A percentile compares a stretch with the other conserved stretches of the same genome.
Conservation (phyloP, 2,888 invertebrate genomes). For the Dicyrtomina minuta region DNA sequence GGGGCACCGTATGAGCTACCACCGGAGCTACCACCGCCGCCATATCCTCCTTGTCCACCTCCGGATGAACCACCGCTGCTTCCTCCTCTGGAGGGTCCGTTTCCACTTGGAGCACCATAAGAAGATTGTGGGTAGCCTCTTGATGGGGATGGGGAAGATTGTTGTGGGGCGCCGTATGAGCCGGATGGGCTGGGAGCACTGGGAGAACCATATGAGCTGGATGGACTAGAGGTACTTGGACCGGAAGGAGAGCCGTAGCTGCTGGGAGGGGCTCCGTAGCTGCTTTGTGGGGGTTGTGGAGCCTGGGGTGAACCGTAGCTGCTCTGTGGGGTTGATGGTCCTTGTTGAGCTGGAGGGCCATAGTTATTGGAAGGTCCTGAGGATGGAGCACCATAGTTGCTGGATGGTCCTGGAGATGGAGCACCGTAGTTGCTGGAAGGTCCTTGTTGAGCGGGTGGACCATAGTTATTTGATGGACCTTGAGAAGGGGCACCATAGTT, state of each 20-base stretch:
- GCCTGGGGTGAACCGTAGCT: conserved; percentile 4
- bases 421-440: neutral
- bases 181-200: conserved; percentile 20
- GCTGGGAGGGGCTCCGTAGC: conserved; percentile 1
- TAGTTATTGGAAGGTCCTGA: conserved; percentile 5
- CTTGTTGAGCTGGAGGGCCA: conserved; percentile 18
- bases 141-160: too few species aligned
- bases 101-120: conserved; percentile 2
- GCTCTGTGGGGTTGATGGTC: conserved; percentile 6
- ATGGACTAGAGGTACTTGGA: conserved; percentile 1
- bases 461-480: too few species aligned
- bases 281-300: conserved; percentile 23
- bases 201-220: conserved; percentile 23
- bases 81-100: neutral
- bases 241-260: conserved; percentile 38
- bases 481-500: neutral
- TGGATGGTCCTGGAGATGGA: neutral
- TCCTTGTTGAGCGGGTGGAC: too few species aligned
- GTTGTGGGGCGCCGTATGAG: conserved; percentile 3
- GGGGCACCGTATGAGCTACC: conserved; percentile 31
- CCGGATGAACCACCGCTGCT: conserved; percentile 1
- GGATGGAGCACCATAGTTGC: neutral
- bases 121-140: neutral
- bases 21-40: neutral
- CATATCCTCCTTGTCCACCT: conserved; percentile 25